Conservation (phyloP, 2,797 vertebrate species). For the Sebastes jordani region DNA sequence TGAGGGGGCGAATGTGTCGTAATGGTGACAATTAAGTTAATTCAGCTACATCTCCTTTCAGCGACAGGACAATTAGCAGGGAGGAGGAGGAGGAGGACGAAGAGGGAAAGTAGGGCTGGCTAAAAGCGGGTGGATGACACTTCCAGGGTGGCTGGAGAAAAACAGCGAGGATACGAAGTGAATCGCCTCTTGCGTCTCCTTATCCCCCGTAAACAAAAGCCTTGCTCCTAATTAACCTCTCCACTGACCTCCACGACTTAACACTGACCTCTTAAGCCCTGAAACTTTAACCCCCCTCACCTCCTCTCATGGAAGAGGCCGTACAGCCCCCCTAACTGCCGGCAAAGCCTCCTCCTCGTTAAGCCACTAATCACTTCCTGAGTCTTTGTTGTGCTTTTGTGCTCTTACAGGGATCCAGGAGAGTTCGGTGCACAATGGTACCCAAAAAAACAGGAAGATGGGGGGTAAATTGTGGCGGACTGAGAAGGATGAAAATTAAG, state of each 20-base stretch:
- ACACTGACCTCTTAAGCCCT: slow-evolving; percentile 74
- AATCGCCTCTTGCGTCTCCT: slow-evolving; percentile 47
- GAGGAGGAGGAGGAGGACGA: slow-evolving; percentile 19
- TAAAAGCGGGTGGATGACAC: slow-evolving; percentile 53
- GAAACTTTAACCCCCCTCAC: slow-evolving; percentile 70
- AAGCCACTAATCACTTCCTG: slow-evolving; percentile 98
- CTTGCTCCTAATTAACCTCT: slow-evolving; percentile 78
- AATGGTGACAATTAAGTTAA: slow-evolving; percentile 60
- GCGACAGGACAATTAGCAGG: slow-evolving; percentile 46
- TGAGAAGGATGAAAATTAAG: slow-evolving; percentile 31
- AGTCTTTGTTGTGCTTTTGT: slow-evolving; percentile 96
- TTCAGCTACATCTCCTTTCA: slow-evolving; percentile 63
- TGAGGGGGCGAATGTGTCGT: slow-evolving; percentile 20
- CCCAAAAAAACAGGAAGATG: slow-evolving; percentile 9
- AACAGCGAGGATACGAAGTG: slow-evolving; percentile 45
- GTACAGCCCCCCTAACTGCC: slow-evolving; percentile 26
- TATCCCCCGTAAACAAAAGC: slow-evolving; percentile 69
- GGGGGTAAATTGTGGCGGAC: slow-evolving; percentile 15
- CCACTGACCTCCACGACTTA: slow-evolving; percentile 75
- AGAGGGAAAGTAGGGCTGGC: slow-evolving; percentile 24
- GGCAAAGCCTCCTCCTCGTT: slow-evolving; percentile 71
- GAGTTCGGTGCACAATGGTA: slow-evolving; percentile 83
- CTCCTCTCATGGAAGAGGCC: slow-evolving; percentile 43
- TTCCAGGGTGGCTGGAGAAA: slow-evolving; percentile 50
- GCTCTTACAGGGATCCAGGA: slow-evolving; percentile 86